Evolutionary conservation across 2,113 vertebrate genomes (phyloP).

Genomic region (Leptosomus discolor): DNA sequence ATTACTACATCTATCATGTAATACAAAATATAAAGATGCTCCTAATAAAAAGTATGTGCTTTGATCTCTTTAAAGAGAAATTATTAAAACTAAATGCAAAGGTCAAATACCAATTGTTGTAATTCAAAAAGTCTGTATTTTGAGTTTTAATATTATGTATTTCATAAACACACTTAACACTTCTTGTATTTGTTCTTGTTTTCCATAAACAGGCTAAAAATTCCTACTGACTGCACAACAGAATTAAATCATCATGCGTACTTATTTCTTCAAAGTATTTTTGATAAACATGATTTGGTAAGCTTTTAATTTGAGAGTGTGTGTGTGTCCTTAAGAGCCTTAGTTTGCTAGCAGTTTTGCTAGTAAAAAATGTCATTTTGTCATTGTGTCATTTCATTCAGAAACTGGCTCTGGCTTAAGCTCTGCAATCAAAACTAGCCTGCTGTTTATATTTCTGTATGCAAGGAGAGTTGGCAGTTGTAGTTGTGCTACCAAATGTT

Average conservation of each 20-base stretch:
- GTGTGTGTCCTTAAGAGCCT: background rate
- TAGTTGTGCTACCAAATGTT: background rate
- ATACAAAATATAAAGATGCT: background rate
- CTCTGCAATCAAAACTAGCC: background rate
- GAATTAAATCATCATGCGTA: slow-evolving; percentile 98
- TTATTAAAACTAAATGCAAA: background rate
- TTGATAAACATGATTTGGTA: slow-evolving; percentile 99
- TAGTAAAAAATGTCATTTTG: background rate
- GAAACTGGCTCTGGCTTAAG: background rate
- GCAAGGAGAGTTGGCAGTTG: background rate
- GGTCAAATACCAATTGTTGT: background rate
- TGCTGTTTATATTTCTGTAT: background rate
- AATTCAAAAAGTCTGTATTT: background rate
- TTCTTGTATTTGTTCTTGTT: slow-evolving; percentile 20
- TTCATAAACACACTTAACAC: background rate
- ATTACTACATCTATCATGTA: background rate
- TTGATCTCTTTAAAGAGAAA: background rate
- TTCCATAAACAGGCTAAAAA: slow-evolving; percentile 83
- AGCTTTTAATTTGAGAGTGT: slow-evolving; percentile 41
- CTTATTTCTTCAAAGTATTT: slow-evolving; percentile 96
- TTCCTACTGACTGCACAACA: slow-evolving; percentile 93
- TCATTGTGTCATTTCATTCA: background rate
- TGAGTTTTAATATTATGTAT: background rate
- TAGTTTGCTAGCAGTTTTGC: background rate
- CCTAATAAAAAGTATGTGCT: background rate